phyloP scores from a whole-genome alignment of 2,888 invertebrate species.

The Fragum sueziense region DNA sequence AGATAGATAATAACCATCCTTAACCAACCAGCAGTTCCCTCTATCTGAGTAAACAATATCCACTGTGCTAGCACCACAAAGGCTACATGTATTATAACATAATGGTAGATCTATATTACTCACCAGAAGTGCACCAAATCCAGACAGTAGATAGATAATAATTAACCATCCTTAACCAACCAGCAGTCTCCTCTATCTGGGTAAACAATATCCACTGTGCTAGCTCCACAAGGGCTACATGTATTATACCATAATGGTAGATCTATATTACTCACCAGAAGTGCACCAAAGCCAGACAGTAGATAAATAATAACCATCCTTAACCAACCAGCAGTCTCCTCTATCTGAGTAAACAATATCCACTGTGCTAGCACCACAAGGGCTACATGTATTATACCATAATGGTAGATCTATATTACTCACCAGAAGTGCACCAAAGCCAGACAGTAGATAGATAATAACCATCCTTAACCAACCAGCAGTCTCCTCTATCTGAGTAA shows the following conservation, averaged over 20 bases:
- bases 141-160: constrained; percentile 68
- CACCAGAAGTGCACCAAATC: constrained; percentile 68
- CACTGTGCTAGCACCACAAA: constrained; percentile 63
- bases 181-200: constrained; percentile 70
- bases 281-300: constrained; percentile 65
- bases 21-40: constrained; percentile 73
- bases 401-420: constrained; percentile 61
- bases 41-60: constrained; percentile 68
- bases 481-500: constrained; percentile 68
- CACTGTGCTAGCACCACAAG: constrained; percentile 63
- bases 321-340: constrained; percentile 73
- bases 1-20: constrained; percentile 68
- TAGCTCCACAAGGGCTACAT: constrained; percentile 62
- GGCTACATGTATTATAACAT: constrained; percentile 69
- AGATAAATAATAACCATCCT: constrained; percentile 68
- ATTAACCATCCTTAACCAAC: constrained; percentile 73
- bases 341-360: constrained; percentile 68
- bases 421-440: constrained; percentile 68
- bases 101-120: constrained; percentile 61
- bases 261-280: constrained; percentile 65
- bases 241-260: constrained; percentile 71
- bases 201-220: constrained; percentile 65
- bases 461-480: constrained; percentile 73
- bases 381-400: constrained; percentile 70
- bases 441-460: constrained; percentile 68